Percentiles rank a stretch among this genome's conserved stretches.
These are phyloP conservation scores for Megathymus violae DNA, from an alignment of 1,140 invertebrate species.

Conservation along the genomic window DNA sequence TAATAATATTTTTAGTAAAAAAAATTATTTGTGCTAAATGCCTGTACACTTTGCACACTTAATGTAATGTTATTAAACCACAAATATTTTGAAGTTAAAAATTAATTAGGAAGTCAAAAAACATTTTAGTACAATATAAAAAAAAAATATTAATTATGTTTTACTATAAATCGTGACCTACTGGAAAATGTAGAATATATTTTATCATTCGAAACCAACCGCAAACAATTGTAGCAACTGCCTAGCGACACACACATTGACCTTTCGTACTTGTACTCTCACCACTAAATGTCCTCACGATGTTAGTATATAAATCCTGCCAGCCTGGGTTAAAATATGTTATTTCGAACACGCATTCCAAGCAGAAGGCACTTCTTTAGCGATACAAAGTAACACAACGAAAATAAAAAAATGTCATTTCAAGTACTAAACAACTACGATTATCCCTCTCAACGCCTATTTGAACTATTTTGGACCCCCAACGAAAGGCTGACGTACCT, in stretches of 20 bases:
- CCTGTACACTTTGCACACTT: no score
- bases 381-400: slow-evolving; percentile 20
- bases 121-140: no score
- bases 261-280: neutral
- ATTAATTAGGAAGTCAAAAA: no score
- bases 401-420: slow-evolving; percentile 58
- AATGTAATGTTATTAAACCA: no score
- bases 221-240: slow-evolving; percentile 14
- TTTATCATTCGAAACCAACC: slow-evolving; percentile 13
- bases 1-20: no score
- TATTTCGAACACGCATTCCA: slow-evolving; percentile 24
- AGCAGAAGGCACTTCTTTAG: slow-evolving; percentile 6
- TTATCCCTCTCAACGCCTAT: slow-evolving; percentile 86
- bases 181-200: neutral
- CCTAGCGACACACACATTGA: slow-evolving; percentile 6
- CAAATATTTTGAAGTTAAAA: no score
- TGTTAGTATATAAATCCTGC: slow-evolving; percentile 38
- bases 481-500: slow-evolving; percentile 88
- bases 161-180: no score
- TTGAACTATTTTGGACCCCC: slow-evolving; percentile 91
- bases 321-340: slow-evolving; percentile 36
- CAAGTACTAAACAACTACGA: slow-evolving; percentile 80
- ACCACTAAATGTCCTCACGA: slow-evolving; percentile 40
- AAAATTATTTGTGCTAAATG: no score
- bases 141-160: no score